A percentile compares a stretch with the other conserved stretches of the same genome.
These are phyloP conservation scores for Gymnopithys bicolor DNA, from an alignment of 2,797 vertebrate species.

Conservation along the genomic window DNA sequence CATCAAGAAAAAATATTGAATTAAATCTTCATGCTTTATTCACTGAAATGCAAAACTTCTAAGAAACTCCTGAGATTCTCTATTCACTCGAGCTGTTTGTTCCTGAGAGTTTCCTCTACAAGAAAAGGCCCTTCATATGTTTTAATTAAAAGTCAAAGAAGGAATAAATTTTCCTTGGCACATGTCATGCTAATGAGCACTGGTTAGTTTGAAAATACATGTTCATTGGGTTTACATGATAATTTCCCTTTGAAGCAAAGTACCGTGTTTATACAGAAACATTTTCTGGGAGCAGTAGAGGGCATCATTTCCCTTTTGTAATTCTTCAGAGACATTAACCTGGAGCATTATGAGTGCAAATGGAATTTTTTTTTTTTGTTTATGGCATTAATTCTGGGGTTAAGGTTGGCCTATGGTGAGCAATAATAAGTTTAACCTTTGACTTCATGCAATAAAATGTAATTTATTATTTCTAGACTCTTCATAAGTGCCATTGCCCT, in stretches of 20 bases:
- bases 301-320: conserved; percentile 75
- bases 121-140: background rate
- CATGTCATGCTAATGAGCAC: background rate
- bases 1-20: background rate
- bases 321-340: conserved; percentile 67
- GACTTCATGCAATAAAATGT: conserved; percentile 57
- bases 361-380: conserved; percentile 63
- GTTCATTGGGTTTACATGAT: background rate
- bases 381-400: conserved; percentile 73
- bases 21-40: background rate
- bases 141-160: conserved; percentile 7
- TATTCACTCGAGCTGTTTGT: background rate
- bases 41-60: background rate
- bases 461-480: conserved; percentile 70
- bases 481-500: conserved; percentile 26
- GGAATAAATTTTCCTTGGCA: background rate
- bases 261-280: background rate
- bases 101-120: background rate
- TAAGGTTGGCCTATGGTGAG: conserved; percentile 67
- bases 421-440: conserved; percentile 77
- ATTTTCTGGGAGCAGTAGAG: conserved; percentile 65
- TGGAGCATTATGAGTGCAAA: background rate
- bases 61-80: background rate
- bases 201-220: background rate
- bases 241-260: background rate